A percentile compares a stretch with the other conserved stretches of the same genome.
Evolutionary conservation across 2,888 invertebrate species (phyloP).

Genomic region (Orthosia gracilis): DNA sequence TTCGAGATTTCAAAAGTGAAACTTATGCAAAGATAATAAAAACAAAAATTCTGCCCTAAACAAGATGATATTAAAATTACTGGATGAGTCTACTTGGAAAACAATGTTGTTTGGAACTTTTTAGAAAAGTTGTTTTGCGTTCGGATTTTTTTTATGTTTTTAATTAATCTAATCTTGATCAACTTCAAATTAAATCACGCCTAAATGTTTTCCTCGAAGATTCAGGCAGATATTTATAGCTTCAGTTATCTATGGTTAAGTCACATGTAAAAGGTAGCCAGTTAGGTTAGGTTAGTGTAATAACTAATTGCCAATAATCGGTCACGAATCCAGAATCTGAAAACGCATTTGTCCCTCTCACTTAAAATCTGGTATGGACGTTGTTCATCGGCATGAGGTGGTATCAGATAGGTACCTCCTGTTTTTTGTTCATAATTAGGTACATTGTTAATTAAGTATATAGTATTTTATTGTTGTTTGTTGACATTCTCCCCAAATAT

Average conservation of each 20-base stretch:
- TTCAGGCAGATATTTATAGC: background rate
- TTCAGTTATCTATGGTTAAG: background rate
- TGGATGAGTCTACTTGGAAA: too few relatives aligned
- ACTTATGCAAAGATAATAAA: too few relatives aligned
- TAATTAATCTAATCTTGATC: too few relatives aligned
- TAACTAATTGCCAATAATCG: background rate
- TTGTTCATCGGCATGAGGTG: background rate
- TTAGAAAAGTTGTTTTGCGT: too few relatives aligned
- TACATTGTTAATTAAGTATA: background rate
- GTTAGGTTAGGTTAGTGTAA: too few relatives aligned
- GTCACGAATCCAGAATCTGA: background rate
- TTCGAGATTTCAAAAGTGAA: too few relatives aligned
- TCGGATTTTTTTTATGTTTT: too few relatives aligned
- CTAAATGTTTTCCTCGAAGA: background rate
- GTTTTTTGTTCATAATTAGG: background rate
- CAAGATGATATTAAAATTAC: too few relatives aligned
- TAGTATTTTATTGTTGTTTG: too few relatives aligned
- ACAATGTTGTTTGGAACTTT: too few relatives aligned
- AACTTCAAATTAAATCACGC: background rate
- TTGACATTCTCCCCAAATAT: constrained; percentile 1
- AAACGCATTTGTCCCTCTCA: background rate
- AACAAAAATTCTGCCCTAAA: too few relatives aligned
- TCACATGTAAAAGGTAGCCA: background rate
- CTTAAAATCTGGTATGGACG: background rate
- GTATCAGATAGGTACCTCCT: too few relatives aligned